Evolutionary conservation across 2,797 vertebrate genomes (phyloP).

Genomic region (Aotus griseimembra): DNA sequence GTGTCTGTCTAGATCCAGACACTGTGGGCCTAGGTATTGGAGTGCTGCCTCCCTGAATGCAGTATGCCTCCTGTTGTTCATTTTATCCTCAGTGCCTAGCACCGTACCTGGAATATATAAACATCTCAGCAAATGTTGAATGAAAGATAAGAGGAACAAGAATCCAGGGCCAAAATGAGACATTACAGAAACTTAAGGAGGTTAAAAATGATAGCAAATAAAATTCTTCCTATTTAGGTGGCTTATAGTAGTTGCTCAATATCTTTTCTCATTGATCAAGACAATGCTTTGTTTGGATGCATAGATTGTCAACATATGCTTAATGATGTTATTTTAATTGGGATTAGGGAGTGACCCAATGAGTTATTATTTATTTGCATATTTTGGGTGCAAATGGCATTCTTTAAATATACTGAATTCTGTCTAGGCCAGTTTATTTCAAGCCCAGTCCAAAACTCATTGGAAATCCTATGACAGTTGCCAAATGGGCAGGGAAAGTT

Average conservation of each 20-base stretch:
- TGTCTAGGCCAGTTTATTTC: constrained; percentile 57
- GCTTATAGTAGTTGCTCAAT: neutral
- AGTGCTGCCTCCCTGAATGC: neutral
- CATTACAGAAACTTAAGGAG: neutral
- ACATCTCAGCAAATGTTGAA: neutral
- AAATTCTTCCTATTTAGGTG: neutral
- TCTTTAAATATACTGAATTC: constrained; percentile 64
- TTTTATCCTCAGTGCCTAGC: neutral
- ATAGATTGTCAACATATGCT: neutral
- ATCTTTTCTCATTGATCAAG: neutral
- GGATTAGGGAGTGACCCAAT: constrained; percentile 23
- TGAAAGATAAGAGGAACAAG: neutral
- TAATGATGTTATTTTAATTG: constrained; percentile 45
- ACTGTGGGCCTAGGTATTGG: neutral
- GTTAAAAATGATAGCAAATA: neutral
- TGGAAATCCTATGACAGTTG: constrained; percentile 57
- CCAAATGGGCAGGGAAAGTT: constrained; percentile 35
- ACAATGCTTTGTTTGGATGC: neutral
- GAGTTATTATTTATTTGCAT: constrained; percentile 65
- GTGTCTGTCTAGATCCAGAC: neutral
- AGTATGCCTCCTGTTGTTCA: neutral
- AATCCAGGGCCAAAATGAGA: neutral
- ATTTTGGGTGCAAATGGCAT: constrained; percentile 57
- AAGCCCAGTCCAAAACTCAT: constrained; percentile 47
- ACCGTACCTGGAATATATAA: neutral